Evolutionary conservation across 2,797 vertebrate species (phyloP), one percentile per base, ranked within the genome.

Genomic region (Taeniopygia guttata): DNA sequence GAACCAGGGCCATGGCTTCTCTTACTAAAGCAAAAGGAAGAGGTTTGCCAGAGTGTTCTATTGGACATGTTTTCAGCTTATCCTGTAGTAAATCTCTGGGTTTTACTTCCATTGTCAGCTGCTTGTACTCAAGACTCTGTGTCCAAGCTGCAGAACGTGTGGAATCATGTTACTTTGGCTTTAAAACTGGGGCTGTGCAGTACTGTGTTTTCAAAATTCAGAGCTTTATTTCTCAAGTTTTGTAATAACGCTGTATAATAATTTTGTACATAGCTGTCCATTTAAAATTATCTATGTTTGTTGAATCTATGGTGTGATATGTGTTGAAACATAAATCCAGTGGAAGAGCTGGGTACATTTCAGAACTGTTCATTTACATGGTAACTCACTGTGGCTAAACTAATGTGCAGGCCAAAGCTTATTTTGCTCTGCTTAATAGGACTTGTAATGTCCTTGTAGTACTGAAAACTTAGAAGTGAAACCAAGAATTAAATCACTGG

Each of bases 191-290:
- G 88, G 97, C 79, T 21, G 55, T 90, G 92, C 86, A 84, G 85
- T 94, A 91, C 76, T 74, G 81, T 91, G 80, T 81, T 90, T 78
- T 89, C 72, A 88, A 79, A 87, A 85, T 80, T 79, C 93, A 72
- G 58, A 96, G 84, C 64, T 95, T 83, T 88, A 84, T 94, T 88
- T 89, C 90, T 91, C 42, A 36, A 85, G 88, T 95, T 97, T 96
- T 97, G 77, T 97, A 96, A 89, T 89, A 96, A 94, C 68, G 52
- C 38, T 96, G 90, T 95, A 93, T 80, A 56, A 92, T 94, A 90
- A 73, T 94, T 90, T 85, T 97, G 95, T 96, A 96, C 60, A 97
- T 94, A 96, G 86, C 70, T 94, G 69, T 84, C 84, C 18, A 49
- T 84, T 94, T 77, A 67, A 91, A 95, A 89, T 80, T 12, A 89